phyloP scores from a whole-genome alignment of 2,888 invertebrate species.

The Caenorhabditis sinica region DNA sequence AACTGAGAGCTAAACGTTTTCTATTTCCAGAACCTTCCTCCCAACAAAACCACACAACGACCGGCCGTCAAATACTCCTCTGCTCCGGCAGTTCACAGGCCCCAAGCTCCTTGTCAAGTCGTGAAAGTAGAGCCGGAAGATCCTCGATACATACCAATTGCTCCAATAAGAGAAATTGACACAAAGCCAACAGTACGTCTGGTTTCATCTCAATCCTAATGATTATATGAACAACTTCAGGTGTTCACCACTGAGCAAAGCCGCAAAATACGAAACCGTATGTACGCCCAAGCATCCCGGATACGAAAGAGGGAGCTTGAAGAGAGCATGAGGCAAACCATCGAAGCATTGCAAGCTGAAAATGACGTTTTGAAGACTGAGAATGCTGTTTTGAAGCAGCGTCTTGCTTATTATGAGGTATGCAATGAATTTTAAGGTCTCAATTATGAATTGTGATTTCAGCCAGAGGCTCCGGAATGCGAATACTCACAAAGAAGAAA shows the following conservation, averaged over 20 bases:
- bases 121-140: slow-evolving; percentile 12
- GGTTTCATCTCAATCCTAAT: no score
- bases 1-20: no score
- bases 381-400: slow-evolving; percentile 16
- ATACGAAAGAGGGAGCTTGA: slow-evolving; percentile 67
- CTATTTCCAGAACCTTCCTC: no score
- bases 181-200: slow-evolving; percentile 18
- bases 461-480: not conserved
- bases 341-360: slow-evolving; percentile 28
- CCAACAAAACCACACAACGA: not conserved
- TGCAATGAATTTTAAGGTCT: not conserved
- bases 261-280: slow-evolving; percentile 76
- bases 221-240: slow-evolving; percentile 4
- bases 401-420: slow-evolving; percentile 34
- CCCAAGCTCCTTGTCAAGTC: slow-evolving; percentile 11
- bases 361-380: slow-evolving; percentile 37
- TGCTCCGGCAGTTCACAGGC: not conserved
- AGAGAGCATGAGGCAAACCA: slow-evolving; percentile 14
- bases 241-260: slow-evolving; percentile 66
- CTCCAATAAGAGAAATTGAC: slow-evolving; percentile 22
- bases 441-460: slow-evolving; percentile 1
- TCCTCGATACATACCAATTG: slow-evolving; percentile 41
- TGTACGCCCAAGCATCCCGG: slow-evolving; percentile 77
- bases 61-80: no score
- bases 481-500: not conserved